These are phyloP conservation scores for Mayetiola destructor DNA, from an alignment of 2,888 invertebrate species.

Conservation along the genomic window DNA sequence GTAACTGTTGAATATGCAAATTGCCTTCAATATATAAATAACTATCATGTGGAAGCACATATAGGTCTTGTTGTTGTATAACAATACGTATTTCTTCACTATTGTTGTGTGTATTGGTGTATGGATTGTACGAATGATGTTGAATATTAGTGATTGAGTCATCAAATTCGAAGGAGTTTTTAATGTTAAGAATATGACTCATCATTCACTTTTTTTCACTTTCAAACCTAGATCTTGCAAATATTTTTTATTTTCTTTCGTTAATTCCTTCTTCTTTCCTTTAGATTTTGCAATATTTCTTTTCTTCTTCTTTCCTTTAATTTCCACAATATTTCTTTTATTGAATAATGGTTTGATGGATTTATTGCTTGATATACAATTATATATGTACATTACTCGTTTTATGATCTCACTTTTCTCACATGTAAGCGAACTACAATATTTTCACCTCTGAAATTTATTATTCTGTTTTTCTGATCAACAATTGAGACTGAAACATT, in stretches of 20 bases:
- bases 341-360: no score
- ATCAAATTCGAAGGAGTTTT: slow-evolving; percentile 19
- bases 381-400: not conserved
- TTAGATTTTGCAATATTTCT: slow-evolving; percentile 5
- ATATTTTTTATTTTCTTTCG: slow-evolving; percentile 16
- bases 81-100: slow-evolving; percentile 27
- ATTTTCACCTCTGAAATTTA: slow-evolving; percentile 19
- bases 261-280: not conserved
- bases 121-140: slow-evolving; percentile 24
- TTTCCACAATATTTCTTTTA: no score
- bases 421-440: slow-evolving; percentile 24
- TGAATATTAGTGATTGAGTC: slow-evolving; percentile 21
- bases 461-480: slow-evolving; percentile 25
- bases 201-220: slow-evolving; percentile 17
- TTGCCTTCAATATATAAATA: slow-evolving; percentile 22
- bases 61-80: slow-evolving; percentile 24
- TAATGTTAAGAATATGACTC: slow-evolving; percentile 20
- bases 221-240: slow-evolving; percentile 16
- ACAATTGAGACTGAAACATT: slow-evolving; percentile 24
- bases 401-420: slow-evolving; percentile 6
- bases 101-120: slow-evolving; percentile 21
- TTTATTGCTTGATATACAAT: not conserved
- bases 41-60: slow-evolving; percentile 24
- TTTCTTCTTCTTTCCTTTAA: not conserved
- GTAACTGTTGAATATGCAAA: slow-evolving; percentile 17